Evolutionary conservation across 2,113 vertebrate genomes (phyloP).

Genomic region (Proterorhinus semilunaris): DNA sequence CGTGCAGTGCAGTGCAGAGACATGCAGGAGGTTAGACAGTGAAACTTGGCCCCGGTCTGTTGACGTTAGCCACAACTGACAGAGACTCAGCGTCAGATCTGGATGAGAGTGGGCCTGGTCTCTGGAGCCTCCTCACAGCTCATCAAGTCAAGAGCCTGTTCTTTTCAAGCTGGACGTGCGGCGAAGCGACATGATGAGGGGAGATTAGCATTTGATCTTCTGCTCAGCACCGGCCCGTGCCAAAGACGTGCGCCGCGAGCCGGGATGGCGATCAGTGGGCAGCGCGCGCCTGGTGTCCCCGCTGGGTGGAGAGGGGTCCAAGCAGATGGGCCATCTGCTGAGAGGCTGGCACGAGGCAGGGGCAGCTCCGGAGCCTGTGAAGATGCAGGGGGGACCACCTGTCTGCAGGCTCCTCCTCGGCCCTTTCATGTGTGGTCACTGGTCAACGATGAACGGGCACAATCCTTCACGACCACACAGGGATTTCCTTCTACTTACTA

Average conservation of each 20-base stretch:
- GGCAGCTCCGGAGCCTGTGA: conserved; percentile 42
- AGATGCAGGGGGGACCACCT: conserved; percentile 67
- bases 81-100: conserved; percentile 28
- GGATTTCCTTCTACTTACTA: background rate
- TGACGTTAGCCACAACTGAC: conserved; percentile 30
- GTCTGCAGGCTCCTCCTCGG: conserved; percentile 53
- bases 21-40: conserved; percentile 25
- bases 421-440: conserved; percentile 53
- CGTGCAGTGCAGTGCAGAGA: conserved; percentile 13
- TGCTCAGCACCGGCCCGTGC: conserved; percentile 42
- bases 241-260: conserved; percentile 49
- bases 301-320: conserved; percentile 57
- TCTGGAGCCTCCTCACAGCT: conserved; percentile 18
- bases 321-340: conserved; percentile 77
- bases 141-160: conserved; percentile 15
- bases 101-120: conserved; percentile 25
- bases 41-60: background rate
- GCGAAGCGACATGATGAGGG: conserved; percentile 41
- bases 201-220: conserved; percentile 64
- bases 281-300: conserved; percentile 47
- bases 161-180: conserved; percentile 34
- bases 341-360: conserved; percentile 60
- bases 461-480: conserved; percentile 13
- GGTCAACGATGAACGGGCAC: conserved; percentile 31
- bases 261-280: conserved; percentile 66